Evolutionary conservation across 1,140 invertebrate genomes (phyloP), one percentile per base, ranked within the genome.

Genomic region (Drosophila hydei): DNA sequence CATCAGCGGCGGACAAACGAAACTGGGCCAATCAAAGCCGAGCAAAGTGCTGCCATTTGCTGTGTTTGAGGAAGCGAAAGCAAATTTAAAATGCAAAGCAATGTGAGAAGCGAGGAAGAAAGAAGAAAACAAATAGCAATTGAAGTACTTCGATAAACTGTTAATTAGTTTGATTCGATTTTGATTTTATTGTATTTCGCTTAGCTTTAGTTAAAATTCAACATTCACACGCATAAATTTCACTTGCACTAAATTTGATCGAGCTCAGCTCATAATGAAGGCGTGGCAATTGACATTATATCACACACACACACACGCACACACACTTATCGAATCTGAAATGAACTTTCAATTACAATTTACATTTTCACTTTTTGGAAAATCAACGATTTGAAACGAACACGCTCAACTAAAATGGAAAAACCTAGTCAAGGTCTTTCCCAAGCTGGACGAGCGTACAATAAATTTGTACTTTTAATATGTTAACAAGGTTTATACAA

Each of bases 211-310:
- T 85, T 85, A 42, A 75, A 56, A 88, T 88, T 88, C 78, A 63
- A 42, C 79, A 79, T 88, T 87, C 77, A 80, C 81, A 75, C 63
- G 72, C 83, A 88, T 88, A 71, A 88, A 88, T 88, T 88, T 88
- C 83, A 83, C 83, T 62, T 79, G 83, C 83, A 88, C 75, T 70
- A 79, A 70, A 87, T 78, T 67, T 72, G 81, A 76, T 69, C 45
- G 43, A 36, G 51, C 27, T 40, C 33, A 56, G 43, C 19, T 51
- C 59, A 51, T 51, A 42, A 12, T 27, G n/a, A 1, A 23, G 54
- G 47, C 16, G 8, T 14, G 18, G 42, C 14, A 23, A 6, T 21
- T 33, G 40, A 38, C 77, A 80, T 80, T 81, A 85, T 77, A 81
- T 85, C 81, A 85, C 80, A 83, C 72, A 72, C 77, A 77, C 69